Conservation (phyloP, 2,113 vertebrate genomes). For the Daubentonia madagascariensis region DNA sequence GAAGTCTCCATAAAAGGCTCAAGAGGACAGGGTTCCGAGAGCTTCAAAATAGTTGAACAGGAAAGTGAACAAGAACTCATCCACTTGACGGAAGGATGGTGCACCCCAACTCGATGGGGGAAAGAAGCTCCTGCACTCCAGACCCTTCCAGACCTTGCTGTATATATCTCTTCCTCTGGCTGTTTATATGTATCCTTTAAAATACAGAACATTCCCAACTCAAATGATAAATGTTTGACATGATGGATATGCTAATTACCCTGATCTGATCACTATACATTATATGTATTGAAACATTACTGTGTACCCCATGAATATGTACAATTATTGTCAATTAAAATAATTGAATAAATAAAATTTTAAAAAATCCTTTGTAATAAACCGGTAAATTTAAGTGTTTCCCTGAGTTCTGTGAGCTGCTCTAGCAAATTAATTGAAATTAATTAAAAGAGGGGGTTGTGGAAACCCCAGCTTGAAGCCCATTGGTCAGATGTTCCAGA, state of each 20-base stretch:
- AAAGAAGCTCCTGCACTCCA: neutral
- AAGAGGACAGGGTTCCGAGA: neutral
- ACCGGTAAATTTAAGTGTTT: neutral
- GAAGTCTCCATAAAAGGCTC: neutral
- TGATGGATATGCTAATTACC: too few relatives aligned
- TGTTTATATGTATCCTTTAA: neutral
- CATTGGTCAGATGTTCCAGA: too few relatives aligned
- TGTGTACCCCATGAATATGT: too few relatives aligned
- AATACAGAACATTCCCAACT: neutral
- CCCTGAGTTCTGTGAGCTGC: neutral
- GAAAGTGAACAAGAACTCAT: neutral
- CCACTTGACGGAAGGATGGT: neutral
- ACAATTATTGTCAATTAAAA: too few relatives aligned
- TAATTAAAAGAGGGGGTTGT: too few relatives aligned
- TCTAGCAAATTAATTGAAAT: neutral
- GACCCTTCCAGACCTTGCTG: neutral
- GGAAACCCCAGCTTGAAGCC: too few relatives aligned
- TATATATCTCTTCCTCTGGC: neutral
- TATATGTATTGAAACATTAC: too few relatives aligned
- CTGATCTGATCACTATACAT: too few relatives aligned
- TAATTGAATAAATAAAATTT: neutral
- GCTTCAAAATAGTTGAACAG: neutral
- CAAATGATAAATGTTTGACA: too few relatives aligned
- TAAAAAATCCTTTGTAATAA: neutral
- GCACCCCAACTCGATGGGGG: neutral